Evolutionary conservation across 2,797 vertebrate species (phyloP).

Genomic region (Linurgus olivaceus): DNA sequence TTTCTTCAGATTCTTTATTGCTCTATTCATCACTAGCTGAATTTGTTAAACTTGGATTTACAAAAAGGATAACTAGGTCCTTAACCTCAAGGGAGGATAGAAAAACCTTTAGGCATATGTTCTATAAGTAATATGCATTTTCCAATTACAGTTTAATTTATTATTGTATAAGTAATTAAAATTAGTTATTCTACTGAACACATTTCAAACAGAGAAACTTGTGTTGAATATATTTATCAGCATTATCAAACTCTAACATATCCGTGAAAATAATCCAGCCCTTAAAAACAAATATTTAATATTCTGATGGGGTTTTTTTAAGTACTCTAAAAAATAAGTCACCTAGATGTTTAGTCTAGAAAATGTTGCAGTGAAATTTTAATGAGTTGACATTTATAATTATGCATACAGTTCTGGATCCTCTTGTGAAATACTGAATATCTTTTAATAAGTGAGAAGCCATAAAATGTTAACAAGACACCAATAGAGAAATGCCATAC

Average conservation of each 20-base stretch:
- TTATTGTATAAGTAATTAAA: background rate
- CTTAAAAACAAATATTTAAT: background rate
- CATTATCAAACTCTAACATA: background rate
- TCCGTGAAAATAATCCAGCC: background rate
- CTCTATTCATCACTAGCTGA: background rate
- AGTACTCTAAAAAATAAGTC: background rate
- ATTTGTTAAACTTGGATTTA: background rate
- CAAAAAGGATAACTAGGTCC: background rate
- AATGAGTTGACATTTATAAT: background rate
- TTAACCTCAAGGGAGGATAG: background rate
- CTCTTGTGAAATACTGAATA: background rate
- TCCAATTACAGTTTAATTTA: background rate
- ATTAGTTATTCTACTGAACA: background rate
- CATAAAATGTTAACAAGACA: background rate
- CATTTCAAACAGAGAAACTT: background rate
- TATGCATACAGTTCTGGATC: background rate
- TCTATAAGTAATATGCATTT: background rate
- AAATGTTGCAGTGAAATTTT: background rate
- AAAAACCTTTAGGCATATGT: background rate
- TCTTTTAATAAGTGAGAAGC: background rate
- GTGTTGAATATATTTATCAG: background rate
- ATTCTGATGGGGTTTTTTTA: rapidly evolving
- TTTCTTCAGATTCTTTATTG: background rate
- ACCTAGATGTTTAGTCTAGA: background rate
- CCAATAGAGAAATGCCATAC: background rate